phyloP scores from a whole-genome alignment of 2,113 vertebrate genomes.

The Eidolon helvum region DNA sequence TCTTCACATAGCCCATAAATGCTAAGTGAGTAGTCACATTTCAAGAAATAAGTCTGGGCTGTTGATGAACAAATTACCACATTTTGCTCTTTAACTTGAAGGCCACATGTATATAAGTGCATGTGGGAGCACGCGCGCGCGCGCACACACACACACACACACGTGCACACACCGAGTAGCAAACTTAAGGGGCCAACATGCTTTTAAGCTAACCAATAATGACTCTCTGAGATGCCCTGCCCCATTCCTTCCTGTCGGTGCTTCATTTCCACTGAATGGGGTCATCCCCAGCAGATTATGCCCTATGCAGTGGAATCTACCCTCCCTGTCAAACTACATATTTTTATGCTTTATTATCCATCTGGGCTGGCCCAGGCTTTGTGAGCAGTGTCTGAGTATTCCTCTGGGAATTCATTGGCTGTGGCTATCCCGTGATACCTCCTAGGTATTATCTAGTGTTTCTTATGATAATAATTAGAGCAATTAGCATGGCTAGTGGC shows the following conservation, averaged over 20 bases:
- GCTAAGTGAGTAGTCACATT: neutral
- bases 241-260: neutral
- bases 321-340: neutral
- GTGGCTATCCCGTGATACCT: neutral
- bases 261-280: neutral
- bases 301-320: neutral
- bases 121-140: neutral
- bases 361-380: neutral
- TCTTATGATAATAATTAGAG: constrained; percentile 55
- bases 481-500: constrained; percentile 49
- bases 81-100: neutral
- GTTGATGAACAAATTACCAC: neutral
- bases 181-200: neutral
- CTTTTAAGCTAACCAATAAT: neutral
- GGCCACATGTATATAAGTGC: neutral
- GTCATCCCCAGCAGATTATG: neutral
- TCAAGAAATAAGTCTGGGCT: constrained; percentile 10
- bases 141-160: neutral
- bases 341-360: neutral
- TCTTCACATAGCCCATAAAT: neutral
- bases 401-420: neutral
- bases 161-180: neutral
- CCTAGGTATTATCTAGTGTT: constrained; percentile 34
- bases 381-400: neutral
- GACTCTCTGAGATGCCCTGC: neutral